A percentile compares a stretch with the other conserved stretches of the same genome.
Evolutionary conservation across 37 sponge, comb jelly and placozoan species (phyloP).

Genomic region (Haliclona indistincta): DNA sequence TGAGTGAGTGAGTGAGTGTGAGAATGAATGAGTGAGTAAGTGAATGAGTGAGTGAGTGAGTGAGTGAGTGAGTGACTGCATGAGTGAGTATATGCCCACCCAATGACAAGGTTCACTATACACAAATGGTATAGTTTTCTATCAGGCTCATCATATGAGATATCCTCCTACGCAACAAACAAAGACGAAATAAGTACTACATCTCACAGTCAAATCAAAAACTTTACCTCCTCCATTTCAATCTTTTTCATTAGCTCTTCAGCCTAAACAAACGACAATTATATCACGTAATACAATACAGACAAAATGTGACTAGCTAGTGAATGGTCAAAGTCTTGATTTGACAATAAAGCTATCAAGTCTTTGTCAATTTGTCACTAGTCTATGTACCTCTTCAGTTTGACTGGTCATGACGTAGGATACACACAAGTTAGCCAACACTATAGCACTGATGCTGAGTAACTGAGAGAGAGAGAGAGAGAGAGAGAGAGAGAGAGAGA

Average conservation of each 20-base stretch:
- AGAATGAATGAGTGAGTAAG: no score
- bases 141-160: conserved; percentile 95
- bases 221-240: conserved; percentile 93
- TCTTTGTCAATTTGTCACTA: conserved; percentile 95
- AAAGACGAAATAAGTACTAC: background rate
- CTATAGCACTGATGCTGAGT: conserved; percentile 90
- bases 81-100: conserved; percentile 32
- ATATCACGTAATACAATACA: no score
- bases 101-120: conserved; percentile 98
- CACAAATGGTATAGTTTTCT: conserved; percentile 94
- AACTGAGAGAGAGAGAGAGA: conserved; percentile 48
- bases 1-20: no score
- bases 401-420: conserved; percentile 98
- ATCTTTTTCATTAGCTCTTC: conserved; percentile 99
- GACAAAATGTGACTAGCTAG: no score
- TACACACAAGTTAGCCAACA: conserved; percentile 98
- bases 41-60: background rate
- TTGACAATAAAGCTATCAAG: no score
- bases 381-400: conserved; percentile 91
- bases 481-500: no score
- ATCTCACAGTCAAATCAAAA: background rate
- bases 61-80: background rate
- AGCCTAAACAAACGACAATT: conserved; percentile 63
- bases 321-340: no score
- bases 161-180: conserved; percentile 66